These are phyloP conservation scores for Carassius carassius DNA, from an alignment of 2,113 vertebrate genomes.

Conservation along the genomic window DNA sequence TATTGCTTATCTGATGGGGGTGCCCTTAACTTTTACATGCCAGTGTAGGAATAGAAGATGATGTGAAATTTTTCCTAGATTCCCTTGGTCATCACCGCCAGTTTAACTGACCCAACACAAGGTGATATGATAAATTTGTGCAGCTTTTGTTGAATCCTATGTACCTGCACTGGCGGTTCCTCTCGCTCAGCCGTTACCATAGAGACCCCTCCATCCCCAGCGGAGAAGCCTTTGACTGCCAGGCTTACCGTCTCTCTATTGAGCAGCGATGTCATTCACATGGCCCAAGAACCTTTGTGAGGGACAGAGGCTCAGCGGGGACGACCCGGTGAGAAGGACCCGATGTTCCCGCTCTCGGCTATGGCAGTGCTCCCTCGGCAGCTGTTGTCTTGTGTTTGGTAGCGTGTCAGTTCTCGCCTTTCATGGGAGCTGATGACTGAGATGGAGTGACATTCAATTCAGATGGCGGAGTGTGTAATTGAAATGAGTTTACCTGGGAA, in stretches of 20 bases:
- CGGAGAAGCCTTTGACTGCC: slow-evolving; percentile 73
- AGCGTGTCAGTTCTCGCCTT: slow-evolving; percentile 59
- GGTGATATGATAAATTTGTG: slow-evolving; percentile 53
- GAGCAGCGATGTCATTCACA: slow-evolving; percentile 68
- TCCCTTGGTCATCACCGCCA: background rate
- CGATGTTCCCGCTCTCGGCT: slow-evolving; percentile 63
- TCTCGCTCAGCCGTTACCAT: slow-evolving; percentile 76
- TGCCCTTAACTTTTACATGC: background rate
- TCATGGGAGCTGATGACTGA: slow-evolving; percentile 64
- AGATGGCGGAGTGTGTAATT: slow-evolving; percentile 68
- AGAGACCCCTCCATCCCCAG: slow-evolving; percentile 76
- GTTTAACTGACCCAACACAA: slow-evolving; percentile 45
- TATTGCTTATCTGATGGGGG: background rate
- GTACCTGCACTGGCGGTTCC: slow-evolving; percentile 74
- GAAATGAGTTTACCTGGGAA: slow-evolving; percentile 73
- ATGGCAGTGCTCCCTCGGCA: slow-evolving; percentile 65
- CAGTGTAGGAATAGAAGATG: background rate
- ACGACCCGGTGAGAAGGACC: slow-evolving; percentile 36
- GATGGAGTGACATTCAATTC: slow-evolving; percentile 68
- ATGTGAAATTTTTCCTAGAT: background rate
- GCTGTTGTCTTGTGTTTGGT: slow-evolving; percentile 53
- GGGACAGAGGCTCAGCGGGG: background rate
- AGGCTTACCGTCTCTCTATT: slow-evolving; percentile 67
- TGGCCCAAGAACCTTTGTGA: slow-evolving; percentile 28
- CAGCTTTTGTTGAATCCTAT: slow-evolving; percentile 67